Conservation (phyloP, 2,888 invertebrate species). For the Standfussiana lucernea region DNA sequence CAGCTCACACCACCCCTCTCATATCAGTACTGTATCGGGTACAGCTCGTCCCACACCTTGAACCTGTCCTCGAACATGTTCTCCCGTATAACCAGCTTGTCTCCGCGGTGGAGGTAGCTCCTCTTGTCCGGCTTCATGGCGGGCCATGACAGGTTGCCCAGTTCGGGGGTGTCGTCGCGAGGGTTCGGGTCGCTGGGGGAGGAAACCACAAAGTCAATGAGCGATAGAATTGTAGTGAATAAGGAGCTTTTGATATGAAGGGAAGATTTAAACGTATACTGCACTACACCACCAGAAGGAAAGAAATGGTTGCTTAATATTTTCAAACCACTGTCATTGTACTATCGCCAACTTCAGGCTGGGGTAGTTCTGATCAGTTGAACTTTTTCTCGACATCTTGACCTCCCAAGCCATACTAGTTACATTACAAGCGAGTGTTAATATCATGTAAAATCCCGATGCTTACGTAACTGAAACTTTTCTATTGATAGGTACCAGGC, state of each 20-base stretch:
- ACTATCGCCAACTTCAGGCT: background rate
- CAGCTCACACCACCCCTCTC: background rate
- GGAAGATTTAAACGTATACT: background rate
- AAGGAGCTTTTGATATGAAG: background rate
- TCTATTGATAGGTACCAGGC: background rate
- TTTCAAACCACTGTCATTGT: background rate
- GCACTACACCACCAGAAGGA: background rate
- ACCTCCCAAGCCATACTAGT: background rate
- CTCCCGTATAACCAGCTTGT: constrained; percentile 68
- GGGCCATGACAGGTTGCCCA: constrained; percentile 75
- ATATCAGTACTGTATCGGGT: constrained; percentile 73
- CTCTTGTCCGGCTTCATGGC: constrained; percentile 71
- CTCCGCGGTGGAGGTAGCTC: constrained; percentile 74
- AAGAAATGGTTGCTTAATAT: background rate
- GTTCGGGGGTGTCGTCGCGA: constrained; percentile 70
- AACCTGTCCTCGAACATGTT: constrained; percentile 78
- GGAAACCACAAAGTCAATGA: background rate
- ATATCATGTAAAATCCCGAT: no score
- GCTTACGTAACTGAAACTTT: background rate
- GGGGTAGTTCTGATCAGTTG: background rate
- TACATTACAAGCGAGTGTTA: no score
- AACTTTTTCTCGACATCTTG: background rate
- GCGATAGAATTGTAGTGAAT: background rate
- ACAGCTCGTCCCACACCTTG: constrained; percentile 80
- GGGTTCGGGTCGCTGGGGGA: constrained; percentile 78